Evolutionary conservation across 2,113 vertebrate species (phyloP).

Genomic region (Piaya cayana): DNA sequence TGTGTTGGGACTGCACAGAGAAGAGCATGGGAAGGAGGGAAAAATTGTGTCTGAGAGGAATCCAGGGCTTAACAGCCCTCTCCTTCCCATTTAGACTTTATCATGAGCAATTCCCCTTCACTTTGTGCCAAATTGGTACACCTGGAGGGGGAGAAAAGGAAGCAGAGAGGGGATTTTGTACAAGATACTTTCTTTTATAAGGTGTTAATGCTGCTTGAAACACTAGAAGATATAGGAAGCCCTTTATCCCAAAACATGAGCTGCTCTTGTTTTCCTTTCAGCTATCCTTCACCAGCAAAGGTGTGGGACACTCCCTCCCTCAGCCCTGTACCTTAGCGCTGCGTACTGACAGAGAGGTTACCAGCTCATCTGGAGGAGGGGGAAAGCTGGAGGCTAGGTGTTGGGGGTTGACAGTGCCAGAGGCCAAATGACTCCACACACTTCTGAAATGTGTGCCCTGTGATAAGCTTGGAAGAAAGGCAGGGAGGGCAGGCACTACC

Average conservation of each 20-base stretch:
- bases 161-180: not conserved
- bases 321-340: not conserved
- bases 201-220: not conserved
- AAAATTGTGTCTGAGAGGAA: not conserved
- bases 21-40: not conserved
- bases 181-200: not conserved
- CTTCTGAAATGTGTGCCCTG: not conserved
- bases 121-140: not conserved
- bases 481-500: not conserved
- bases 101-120: not conserved
- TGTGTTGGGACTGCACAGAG: not conserved
- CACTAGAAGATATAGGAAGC: not conserved
- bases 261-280: not conserved
- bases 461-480: not conserved
- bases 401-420: not conserved
- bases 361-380: accelerated
- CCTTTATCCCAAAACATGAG: not conserved
- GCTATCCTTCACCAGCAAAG: not conserved
- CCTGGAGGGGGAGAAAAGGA: not conserved
- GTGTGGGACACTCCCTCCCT: not conserved
- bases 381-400: not conserved
- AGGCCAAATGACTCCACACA: accelerated
- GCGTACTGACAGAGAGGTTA: accelerated
- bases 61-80: not conserved
- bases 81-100: not conserved